Conservation (phyloP, 2,113 vertebrate genomes). For the Hepsetus odoe region DNA sequence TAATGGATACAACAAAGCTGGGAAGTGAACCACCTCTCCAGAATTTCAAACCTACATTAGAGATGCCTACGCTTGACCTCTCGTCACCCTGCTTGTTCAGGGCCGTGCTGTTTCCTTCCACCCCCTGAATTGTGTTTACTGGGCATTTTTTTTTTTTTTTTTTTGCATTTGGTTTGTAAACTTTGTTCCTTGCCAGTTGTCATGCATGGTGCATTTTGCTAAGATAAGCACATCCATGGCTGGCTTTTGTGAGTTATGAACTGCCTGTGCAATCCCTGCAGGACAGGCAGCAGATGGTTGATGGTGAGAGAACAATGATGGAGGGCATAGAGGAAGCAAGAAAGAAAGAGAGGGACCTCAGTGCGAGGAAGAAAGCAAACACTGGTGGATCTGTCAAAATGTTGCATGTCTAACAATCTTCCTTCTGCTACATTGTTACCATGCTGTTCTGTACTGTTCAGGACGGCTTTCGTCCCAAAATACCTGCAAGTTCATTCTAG, state of each 20-base stretch:
- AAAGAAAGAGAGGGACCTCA: neutral
- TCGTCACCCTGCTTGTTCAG: conserved; percentile 20
- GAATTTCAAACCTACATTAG: conserved; percentile 7
- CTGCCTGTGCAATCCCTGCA: neutral
- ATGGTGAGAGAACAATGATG: conserved; percentile 40
- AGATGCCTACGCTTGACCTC: conserved; percentile 33
- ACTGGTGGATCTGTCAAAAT: neutral
- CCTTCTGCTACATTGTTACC: neutral
- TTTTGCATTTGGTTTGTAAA: conserved; percentile 33
- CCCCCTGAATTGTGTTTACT: no score
- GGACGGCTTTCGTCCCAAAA: no score
- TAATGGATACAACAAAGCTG: conserved; percentile 34
- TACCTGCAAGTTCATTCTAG: no score
- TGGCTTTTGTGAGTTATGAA: neutral
- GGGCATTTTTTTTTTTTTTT: neutral
- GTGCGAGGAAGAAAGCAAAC: neutral
- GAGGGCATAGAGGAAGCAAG: conserved; percentile 1
- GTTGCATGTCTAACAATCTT: neutral
- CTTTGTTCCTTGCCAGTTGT: conserved; percentile 40
- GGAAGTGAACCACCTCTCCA: neutral
- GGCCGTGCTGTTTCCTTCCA: neutral
- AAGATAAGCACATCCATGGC: conserved; percentile 40
- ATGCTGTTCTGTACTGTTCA: no score
- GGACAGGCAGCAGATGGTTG: conserved; percentile 51
- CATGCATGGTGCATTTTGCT: conserved; percentile 34